A percentile compares a stretch with the other conserved stretches of the same genome.
These are phyloP conservation scores for Chlorodrepanis virens DNA, from an alignment of 2,113 vertebrate species.

Conservation along the genomic window DNA sequence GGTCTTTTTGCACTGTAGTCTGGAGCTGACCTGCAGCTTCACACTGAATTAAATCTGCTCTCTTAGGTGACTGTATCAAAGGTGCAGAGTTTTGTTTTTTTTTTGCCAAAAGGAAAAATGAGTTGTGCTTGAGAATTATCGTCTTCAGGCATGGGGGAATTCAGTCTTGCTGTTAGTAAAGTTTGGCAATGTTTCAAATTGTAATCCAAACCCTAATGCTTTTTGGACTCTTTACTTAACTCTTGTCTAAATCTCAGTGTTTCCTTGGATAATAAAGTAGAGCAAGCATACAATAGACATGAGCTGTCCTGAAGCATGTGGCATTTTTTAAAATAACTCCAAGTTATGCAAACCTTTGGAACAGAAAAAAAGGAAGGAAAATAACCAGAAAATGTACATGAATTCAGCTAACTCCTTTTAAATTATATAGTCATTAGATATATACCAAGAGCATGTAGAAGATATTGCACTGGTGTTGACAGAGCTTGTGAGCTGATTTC, in stretches of 20 bases:
- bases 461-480: not conserved
- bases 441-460: not conserved
- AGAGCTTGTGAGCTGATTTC: not conserved
- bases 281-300: not conserved
- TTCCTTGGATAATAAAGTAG: not conserved
- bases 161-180: not conserved
- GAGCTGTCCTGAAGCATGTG: not conserved
- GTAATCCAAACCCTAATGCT: conserved; percentile 27
- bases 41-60: not conserved
- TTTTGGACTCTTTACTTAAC: conserved; percentile 9
- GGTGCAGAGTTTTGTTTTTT: not conserved
- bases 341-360: not conserved
- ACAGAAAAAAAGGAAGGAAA: not conserved
- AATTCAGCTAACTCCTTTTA: not conserved
- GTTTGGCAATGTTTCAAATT: conserved; percentile 2
- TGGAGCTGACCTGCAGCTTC: not conserved
- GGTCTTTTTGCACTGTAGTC: not conserved
- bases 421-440: not conserved
- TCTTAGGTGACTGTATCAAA: not conserved
- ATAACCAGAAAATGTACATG: not conserved
- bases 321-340: not conserved
- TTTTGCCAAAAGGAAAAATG: not conserved
- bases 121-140: not conserved
- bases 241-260: not conserved
- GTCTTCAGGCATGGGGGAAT: not conserved